Evolutionary conservation across 2,888 invertebrate species (phyloP), one percentile per base, ranked within the genome.

Genomic region (Andrena marginata): DNA sequence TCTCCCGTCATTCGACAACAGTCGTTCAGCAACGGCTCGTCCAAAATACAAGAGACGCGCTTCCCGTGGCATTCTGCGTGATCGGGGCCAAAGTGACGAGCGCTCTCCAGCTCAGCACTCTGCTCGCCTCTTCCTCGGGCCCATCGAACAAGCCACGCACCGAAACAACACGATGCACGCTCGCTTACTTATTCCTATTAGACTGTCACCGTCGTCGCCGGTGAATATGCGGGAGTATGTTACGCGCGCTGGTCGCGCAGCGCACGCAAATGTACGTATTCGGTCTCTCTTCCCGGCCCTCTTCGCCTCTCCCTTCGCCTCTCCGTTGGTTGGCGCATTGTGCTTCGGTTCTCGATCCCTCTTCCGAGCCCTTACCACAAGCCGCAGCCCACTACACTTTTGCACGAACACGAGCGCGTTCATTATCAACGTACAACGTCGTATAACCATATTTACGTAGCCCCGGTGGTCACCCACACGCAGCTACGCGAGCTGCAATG

Each of bases 361-460:
- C 84, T 82, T 71, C 76, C 68, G 31, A 74, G 69, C 77, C 82
- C 80, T 80, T 82, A 72, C 87, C 86, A 65, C 86, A 88, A 85
- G 83, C 88, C 87, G 68, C 86, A 87, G 62, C 79, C 77, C 80
- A 72, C 82, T 84, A 78, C 80, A 86, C 85, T 85, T 87, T 86
- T 86, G 80, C 77, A 78, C 86, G 80, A 76, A 82, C 80, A 80
- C 86, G 77, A 60, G 80, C 77, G 62, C 81, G 77, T 84, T 80
- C 81, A 82, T 87, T 87, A 82, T 85, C 82, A 87, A 68, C 70
- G 69, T 77, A 79, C 80, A 85, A 80, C 81, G 71, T 76, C 64
- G 82, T 80, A 75, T 82, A 80, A 80, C 84, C 79, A 79, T 84
- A 87, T 87, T 87, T 85, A 87, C 87, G 78, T 80, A 80, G 80